These are phyloP conservation scores for Acrocephalus scirpaceus DNA, from an alignment of 2,797 vertebrate genomes.

Conservation along the genomic window DNA sequence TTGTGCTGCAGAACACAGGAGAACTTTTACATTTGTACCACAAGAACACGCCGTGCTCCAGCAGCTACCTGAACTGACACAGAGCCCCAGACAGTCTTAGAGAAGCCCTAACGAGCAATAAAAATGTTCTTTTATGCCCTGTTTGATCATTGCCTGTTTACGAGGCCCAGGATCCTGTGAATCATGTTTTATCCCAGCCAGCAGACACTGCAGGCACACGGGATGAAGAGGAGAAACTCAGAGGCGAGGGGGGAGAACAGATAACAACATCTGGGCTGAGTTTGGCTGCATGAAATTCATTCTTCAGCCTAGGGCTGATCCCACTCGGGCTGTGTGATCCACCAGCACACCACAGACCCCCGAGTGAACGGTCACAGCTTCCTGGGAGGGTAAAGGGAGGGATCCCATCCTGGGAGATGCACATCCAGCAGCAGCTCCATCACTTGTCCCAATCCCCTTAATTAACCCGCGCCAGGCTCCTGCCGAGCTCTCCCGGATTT, in stretches of 20 bases:
- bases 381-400: not conserved
- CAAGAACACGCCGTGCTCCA: not conserved
- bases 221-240: not conserved
- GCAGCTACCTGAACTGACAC: not conserved
- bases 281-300: not conserved
- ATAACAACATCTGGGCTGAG: not conserved
- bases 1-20: not conserved
- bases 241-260: rapidly evolving
- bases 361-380: rapidly evolving
- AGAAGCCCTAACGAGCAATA: not conserved
- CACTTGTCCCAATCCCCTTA: rapidly evolving
- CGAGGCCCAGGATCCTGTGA: not conserved
- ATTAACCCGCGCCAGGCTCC: rapidly evolving
- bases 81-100: not conserved
- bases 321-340: not conserved
- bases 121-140: not conserved
- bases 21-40: not conserved
- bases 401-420: rapidly evolving
- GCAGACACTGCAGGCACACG: not conserved
- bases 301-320: not conserved
- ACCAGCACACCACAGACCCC: rapidly evolving
- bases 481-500: rapidly evolving
- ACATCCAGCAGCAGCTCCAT: rapidly evolving
- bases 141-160: not conserved
- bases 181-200: not conserved